Evolutionary conservation across 2,797 vertebrate genomes (phyloP).

Genomic region (Limosa lapponica): DNA sequence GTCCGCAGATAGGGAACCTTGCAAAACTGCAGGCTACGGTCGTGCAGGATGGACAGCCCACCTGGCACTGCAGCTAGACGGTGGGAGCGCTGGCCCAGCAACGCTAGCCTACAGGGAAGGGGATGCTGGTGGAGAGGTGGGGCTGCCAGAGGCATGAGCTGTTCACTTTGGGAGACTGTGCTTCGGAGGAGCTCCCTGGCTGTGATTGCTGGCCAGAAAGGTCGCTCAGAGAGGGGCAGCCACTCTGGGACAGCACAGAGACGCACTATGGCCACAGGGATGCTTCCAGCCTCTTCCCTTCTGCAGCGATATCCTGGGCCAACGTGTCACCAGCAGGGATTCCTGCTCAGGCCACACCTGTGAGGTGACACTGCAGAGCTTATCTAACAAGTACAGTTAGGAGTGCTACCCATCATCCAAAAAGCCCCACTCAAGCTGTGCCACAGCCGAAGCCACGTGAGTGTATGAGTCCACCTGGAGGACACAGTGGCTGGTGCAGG

Average conservation of each 20-base stretch:
- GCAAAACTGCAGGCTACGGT: not conserved
- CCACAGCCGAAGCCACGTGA: not conserved
- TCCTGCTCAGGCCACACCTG: not conserved
- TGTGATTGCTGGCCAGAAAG: not conserved
- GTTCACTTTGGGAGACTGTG: not conserved
- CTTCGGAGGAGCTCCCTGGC: not conserved
- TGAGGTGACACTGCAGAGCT: not conserved
- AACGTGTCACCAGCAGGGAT: fast-evolving
- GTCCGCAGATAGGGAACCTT: not conserved
- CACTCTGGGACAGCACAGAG: not conserved
- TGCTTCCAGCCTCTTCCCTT: not conserved
- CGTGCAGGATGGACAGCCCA: fast-evolving
- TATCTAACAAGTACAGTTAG: not conserved
- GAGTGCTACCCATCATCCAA: not conserved
- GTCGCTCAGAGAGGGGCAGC: not conserved
- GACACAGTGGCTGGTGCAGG: not conserved
- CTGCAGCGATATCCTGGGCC: not conserved
- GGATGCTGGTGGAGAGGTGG: not conserved
- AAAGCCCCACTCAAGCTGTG: not conserved
- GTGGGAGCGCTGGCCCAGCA: fast-evolving
- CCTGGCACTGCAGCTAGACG: not conserved
- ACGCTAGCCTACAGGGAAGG: not conserved
- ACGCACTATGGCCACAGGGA: fast-evolving
- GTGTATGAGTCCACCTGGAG: not conserved
- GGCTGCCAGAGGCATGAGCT: fast-evolving